Base-by-base conservation (phyloP, 2,888 invertebrate species). In the Brenthis ino region DNA sequence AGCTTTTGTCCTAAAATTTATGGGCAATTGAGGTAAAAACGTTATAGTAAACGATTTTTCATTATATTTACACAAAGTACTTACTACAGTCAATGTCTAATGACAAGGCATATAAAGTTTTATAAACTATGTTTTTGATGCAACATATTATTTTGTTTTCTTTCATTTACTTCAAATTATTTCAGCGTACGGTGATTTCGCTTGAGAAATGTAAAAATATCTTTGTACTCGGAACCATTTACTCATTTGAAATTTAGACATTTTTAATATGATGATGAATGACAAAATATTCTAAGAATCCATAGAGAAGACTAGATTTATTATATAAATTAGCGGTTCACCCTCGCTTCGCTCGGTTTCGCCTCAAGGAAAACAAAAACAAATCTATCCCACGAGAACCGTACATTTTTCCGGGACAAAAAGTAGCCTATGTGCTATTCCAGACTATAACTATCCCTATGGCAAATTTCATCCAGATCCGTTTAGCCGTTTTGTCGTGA, bases 1-100 rank as follows among this genome's bases (percentile, higher is more conserved):
- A 78, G 76, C 76, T 77, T 78, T 75, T 74, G 77, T 74, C 73
- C 77, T 74, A 58, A 74, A 74, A 73, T 78, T 78, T 76, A 77
- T 71, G 71, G 64, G 66, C 73, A 68, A 64, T 68, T 71, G 61
- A 67, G 60, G 71, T 67, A 61, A 72, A 71, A 72, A 69, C 70
- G 58, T 71, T 71, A 71, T 67, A 67, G 60, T 66, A 54, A 60
- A n/a, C 64, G 71, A 72, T 68, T 65, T 57, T 67, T 70, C 68
- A 64, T 70, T 72, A 70, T 65, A 65, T 70, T 72, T 64, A 67
- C 64, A 70, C 60, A 67, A 65, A 68, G 11, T 53, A 65, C 50
- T 60, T 20, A 51, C 56, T 6, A 1, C 47, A 28, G 43, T 54
- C 16, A 67, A 55, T 60, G 33, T 48, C 54, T 47, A 47, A 60